Evolutionary conservation across 2,888 invertebrate genomes (phyloP).

Genomic region (Mayetiola destructor): DNA sequence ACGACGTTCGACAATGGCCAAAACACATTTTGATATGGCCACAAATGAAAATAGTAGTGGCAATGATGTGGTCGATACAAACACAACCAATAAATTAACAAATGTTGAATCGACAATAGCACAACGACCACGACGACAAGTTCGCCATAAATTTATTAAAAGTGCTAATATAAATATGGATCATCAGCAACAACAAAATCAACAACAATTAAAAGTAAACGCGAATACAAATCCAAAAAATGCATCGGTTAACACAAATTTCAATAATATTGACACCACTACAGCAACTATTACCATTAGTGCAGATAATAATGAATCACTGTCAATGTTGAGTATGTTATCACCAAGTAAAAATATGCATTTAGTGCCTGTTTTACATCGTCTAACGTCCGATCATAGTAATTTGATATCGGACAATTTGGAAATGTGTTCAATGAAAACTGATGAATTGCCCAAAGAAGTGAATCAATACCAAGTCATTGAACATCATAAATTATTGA

Average conservation of each 20-base stretch:
- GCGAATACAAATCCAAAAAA: not conserved
- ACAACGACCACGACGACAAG: constrained; percentile 13
- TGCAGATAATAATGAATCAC: not conserved
- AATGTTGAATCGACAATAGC: not conserved
- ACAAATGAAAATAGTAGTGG: not conserved
- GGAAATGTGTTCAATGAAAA: too few species aligned
- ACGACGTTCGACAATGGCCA: not conserved
- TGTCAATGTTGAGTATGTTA: not conserved
- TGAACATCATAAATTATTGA: too few species aligned
- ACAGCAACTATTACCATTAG: not conserved
- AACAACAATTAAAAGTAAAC: not conserved
- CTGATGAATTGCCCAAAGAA: too few species aligned
- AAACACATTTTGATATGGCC: too few species aligned
- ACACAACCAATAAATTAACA: not conserved
- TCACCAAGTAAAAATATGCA: not conserved
- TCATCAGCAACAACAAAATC: too few species aligned
- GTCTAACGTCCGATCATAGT: too few species aligned
- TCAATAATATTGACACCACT: not conserved
- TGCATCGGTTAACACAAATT: not conserved
- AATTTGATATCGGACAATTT: too few species aligned
- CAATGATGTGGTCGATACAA: not conserved
- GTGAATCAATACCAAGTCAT: too few species aligned
- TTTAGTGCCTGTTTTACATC: not conserved
- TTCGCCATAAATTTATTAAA: constrained; percentile 14
- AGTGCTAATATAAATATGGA: not conserved